These are phyloP conservation scores for Penaeus chinensis DNA, from an alignment of 1,140 invertebrate genomes.

Conservation along the genomic window DNA sequence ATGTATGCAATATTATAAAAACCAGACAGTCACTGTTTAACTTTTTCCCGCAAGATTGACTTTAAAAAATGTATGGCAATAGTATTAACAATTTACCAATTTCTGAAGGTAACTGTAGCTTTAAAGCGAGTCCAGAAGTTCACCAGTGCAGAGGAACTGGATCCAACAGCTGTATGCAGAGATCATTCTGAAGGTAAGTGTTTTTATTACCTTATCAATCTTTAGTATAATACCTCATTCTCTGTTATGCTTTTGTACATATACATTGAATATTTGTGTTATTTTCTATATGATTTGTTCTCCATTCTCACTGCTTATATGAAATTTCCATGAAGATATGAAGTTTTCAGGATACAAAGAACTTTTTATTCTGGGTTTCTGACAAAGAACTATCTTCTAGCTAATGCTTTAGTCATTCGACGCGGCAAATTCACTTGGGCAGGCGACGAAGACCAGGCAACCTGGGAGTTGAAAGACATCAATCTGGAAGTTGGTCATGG, in stretches of 20 bases:
- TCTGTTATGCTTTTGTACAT: no score
- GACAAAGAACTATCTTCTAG: background rate
- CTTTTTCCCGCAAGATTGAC: no score
- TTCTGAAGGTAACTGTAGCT: slow-evolving; percentile 43
- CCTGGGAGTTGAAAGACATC: background rate
- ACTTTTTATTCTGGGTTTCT: background rate
- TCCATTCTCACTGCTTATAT: no score
- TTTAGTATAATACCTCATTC: no score
- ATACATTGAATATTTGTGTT: no score
- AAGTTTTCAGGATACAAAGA: background rate
- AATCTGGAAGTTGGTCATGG: slow-evolving; percentile 65
- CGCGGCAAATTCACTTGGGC: background rate
- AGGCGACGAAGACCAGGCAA: background rate
- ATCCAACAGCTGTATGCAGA: slow-evolving; percentile 77
- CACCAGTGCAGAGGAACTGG: slow-evolving; percentile 87
- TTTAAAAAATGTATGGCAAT: no score
- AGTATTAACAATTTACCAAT: background rate
- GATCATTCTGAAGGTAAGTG: slow-evolving; percentile 36
- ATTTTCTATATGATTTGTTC: no score
- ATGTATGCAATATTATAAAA: no score
- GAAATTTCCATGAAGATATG: background rate
- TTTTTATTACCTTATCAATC: background rate
- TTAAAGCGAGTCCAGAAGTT: slow-evolving; percentile 80
- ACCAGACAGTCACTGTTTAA: no score
- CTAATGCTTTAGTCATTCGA: background rate